Evolutionary conservation across 2,113 vertebrate species (phyloP).

Genomic region (Ailurus styani): DNA sequence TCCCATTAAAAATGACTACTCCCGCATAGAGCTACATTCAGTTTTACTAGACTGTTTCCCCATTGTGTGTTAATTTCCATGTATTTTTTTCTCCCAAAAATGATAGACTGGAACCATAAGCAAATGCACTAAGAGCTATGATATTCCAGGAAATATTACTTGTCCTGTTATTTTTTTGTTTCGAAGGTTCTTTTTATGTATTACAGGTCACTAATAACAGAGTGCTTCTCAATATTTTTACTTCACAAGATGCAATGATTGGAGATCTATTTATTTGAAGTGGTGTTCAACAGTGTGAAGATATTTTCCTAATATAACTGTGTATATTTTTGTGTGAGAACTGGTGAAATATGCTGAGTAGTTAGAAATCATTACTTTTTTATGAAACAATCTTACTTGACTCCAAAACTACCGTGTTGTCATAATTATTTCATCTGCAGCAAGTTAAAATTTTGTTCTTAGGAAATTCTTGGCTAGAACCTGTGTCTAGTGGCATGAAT

Average conservation of each 20-base stretch:
- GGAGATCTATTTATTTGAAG: not conserved
- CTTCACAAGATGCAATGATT: not conserved
- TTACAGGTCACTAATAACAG: not conserved
- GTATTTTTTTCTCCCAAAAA: not conserved
- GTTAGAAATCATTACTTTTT: constrained; percentile 2
- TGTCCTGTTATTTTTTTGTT: not conserved
- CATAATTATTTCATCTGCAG: not conserved
- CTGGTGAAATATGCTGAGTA: not conserved
- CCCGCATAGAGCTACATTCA: not conserved
- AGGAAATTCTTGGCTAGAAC: not conserved
- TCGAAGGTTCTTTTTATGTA: not conserved
- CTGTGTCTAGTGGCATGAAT: not conserved
- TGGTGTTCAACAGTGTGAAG: not conserved
- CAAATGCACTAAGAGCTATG: not conserved
- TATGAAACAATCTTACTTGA: not conserved
- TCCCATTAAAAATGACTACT: not conserved
- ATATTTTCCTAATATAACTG: not conserved
- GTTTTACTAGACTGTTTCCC: not conserved
- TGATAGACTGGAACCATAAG: not conserved
- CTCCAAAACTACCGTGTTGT: not conserved
- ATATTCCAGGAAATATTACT: not conserved
- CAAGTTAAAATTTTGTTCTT: not conserved
- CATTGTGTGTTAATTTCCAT: not conserved
- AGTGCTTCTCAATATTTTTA: not conserved
- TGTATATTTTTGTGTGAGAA: not conserved